These are phyloP conservation scores for Bubo blakistoni DNA, from an alignment of 2,113 vertebrate species.

Conservation along the genomic window DNA sequence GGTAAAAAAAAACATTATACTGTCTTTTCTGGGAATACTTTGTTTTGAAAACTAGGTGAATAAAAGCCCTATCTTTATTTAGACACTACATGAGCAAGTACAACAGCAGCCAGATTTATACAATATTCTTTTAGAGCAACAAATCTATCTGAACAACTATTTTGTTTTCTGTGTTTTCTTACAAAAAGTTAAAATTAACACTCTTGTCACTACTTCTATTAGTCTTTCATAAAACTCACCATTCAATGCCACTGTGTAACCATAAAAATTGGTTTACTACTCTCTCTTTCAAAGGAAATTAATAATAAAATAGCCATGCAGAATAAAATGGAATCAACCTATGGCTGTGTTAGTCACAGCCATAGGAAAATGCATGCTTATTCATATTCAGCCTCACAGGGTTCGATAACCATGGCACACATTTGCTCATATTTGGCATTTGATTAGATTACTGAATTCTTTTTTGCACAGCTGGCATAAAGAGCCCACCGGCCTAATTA, in stretches of 20 bases:
- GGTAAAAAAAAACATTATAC: not conserved
- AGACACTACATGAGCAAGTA: not conserved
- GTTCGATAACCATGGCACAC: not conserved
- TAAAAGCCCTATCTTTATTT: not conserved
- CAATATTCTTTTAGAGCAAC: not conserved
- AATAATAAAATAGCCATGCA: not conserved
- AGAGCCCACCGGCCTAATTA: slow-evolving; percentile 16
- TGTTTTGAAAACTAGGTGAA: not conserved
- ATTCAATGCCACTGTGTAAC: not conserved
- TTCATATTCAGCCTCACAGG: not conserved
- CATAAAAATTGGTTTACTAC: not conserved
- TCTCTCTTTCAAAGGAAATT: not conserved
- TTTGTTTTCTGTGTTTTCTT: not conserved
- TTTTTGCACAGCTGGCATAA: not conserved
- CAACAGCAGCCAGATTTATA: not conserved
- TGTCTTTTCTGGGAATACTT: not conserved
- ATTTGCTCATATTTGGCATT: not conserved
- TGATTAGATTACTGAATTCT: not conserved
- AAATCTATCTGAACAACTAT: not conserved
- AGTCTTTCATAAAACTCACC: not conserved
- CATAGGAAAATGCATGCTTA: not conserved
- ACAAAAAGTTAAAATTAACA: not conserved
- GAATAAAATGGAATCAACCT: not conserved
- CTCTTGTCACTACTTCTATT: not conserved
- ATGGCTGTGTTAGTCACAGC: not conserved